Base-by-base conservation (phyloP, 2,113 vertebrate genomes). In the Uria lomvia region DNA sequence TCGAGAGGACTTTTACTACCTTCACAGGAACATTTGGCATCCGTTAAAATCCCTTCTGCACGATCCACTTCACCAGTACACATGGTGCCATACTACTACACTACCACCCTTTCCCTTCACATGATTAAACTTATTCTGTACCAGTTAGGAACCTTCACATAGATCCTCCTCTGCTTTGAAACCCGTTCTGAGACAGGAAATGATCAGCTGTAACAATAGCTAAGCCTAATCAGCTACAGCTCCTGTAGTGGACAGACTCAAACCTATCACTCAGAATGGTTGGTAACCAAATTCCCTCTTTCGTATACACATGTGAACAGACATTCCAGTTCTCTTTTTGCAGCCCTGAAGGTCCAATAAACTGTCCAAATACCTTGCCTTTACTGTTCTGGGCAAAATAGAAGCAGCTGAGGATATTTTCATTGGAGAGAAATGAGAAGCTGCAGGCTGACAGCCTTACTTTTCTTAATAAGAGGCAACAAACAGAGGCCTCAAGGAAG, bases 261-360 rank as follows among this genome's bases (percentile, higher is more conserved):
- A 26, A 49, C 12, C 62, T 47, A 49, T 26, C 43, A 52, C 62
- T 70, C 40, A 45, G 49, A 50, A 80, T 2, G 32, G 45, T 36
- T 56, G 24, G 30, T 15, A 55, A 60, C 29, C 73, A 71, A 62
- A 96, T 38, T 70, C 34, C 45, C 14, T 56, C 55, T 52, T 82
- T 52, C 40, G 43, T 47, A 30, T 6, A 34, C 0, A 1, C 0
- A 0, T 20, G 18, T 49, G n/a, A 67, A 43, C 66, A 75, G n/a
- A 63, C 14, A 86, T 36, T 22, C 36, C 62, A 40, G 43, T 52
- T 77, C 42, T 83, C 53, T 56, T 88, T 58, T 6, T 86, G 15
- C 47, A 73, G 53, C 30, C 36, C 58, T 50, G 34, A 42, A 73
- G 62, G 65, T 27, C 47, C 43, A 86, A 62, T 15, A 84, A 88